Percentiles rank a stretch among this genome's conserved stretches.
phyloP scores from a whole-genome alignment of 2,888 invertebrate genomes.

The Caenorhabditis imperialis region DNA sequence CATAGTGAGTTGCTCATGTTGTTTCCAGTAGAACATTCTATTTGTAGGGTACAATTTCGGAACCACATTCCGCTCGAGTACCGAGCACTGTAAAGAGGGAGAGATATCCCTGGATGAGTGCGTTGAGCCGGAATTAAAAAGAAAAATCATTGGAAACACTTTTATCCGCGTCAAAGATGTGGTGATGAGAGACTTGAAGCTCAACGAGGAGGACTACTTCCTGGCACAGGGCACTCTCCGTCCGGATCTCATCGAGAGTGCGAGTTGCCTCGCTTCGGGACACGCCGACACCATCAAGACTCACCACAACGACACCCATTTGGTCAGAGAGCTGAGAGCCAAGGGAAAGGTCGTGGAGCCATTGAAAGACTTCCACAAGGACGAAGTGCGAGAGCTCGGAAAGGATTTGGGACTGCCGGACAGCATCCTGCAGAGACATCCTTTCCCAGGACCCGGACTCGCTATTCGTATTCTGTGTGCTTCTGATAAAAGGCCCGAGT shows the following conservation, averaged over 20 bases:
- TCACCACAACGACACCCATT: conserved; percentile 98
- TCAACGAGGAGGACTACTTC: conserved; percentile 84
- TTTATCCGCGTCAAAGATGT: conserved; percentile 86
- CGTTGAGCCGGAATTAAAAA: conserved; percentile 93
- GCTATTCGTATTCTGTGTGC: conserved; percentile 96
- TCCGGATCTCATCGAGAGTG: conserved; percentile 98
- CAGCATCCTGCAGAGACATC: conserved; percentile 91
- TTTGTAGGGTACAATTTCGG: conserved; percentile 71
- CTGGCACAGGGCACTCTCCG: conserved; percentile 85
- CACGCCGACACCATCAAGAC: conserved; percentile 98
- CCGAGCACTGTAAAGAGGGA: conserved; percentile 31
- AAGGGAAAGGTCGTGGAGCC: conserved; percentile 93
- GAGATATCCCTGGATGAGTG: conserved; percentile 61
- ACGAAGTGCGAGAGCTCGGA: conserved; percentile 92
- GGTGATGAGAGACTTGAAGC: conserved; percentile 84
- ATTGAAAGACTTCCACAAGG: conserved; percentile 98
- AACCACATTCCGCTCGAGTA: conserved; percentile 68
- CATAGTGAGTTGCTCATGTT: conserved; percentile 63
- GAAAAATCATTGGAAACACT: conserved; percentile 98
- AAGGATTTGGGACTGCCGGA: conserved; percentile 89
- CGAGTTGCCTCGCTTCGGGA: conserved; percentile 84
- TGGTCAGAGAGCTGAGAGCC: conserved; percentile 86
- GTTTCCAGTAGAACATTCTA: too few relatives aligned
- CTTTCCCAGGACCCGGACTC: conserved; percentile 96
- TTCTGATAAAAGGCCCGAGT: conserved; percentile 80